Evolutionary conservation across 2,888 invertebrate species (phyloP).

Genomic region (Trilocha varians): DNA sequence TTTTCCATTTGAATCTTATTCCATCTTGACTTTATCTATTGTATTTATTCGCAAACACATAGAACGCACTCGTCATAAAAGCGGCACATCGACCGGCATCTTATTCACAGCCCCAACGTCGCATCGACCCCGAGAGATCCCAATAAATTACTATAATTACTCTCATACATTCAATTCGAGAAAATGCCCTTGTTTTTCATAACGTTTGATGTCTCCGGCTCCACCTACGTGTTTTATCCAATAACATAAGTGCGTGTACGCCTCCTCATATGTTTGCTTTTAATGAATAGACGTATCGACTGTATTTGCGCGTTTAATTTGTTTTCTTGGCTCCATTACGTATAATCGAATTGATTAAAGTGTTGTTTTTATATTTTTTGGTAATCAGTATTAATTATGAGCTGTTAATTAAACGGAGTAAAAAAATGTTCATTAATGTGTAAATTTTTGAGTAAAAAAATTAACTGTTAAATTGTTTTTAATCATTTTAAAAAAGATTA

Average conservation of each 20-base stretch:
- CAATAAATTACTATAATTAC: slow-evolving; percentile 38
- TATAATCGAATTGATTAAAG: background rate
- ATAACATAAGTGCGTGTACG: slow-evolving; percentile 52
- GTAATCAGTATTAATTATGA: no score
- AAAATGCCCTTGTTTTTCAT: slow-evolving; percentile 49
- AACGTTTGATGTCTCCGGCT: slow-evolving; percentile 53
- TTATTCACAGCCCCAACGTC: slow-evolving; percentile 9
- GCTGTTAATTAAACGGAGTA: no score
- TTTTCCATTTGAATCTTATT: no score
- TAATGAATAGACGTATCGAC: background rate
- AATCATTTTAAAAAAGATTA: no score
- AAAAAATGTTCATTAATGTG: no score
- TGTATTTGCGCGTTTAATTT: slow-evolving; percentile 2
- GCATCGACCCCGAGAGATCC: slow-evolving; percentile 13
- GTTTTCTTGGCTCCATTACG: background rate
- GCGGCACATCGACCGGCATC: no score
- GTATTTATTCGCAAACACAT: no score
- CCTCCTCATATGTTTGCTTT: slow-evolving; percentile 1
- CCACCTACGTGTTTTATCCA: slow-evolving; percentile 48
- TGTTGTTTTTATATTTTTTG: background rate
- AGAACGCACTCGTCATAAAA: no score
- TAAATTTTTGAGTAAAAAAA: no score
- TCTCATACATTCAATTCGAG: slow-evolving; percentile 35
- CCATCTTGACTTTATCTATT: no score
- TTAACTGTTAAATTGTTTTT: no score